phyloP scores from a whole-genome alignment of 2,888 invertebrate genomes.

The Timandra comae region DNA sequence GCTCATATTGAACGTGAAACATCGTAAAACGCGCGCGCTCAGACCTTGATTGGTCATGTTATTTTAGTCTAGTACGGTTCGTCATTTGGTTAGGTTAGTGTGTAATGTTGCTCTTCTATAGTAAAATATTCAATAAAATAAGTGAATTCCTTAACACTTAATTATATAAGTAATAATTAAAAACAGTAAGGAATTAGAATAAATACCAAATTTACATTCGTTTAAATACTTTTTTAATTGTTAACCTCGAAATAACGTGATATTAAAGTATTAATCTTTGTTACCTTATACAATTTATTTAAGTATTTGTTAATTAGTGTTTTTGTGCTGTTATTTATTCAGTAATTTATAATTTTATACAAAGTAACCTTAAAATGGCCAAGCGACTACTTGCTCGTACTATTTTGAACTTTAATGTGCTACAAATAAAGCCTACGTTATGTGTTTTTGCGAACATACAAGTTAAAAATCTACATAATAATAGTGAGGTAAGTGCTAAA shows the following conservation, averaged over 20 bases:
- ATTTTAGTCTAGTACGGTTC: constrained; percentile 20
- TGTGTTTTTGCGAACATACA: constrained; percentile 15
- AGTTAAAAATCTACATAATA: too few species aligned
- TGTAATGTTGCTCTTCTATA: constrained; percentile 7
- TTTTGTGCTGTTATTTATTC: neutral
- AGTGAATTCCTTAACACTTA: too few species aligned
- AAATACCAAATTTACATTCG: too few species aligned
- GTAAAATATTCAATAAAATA: constrained; percentile 1
- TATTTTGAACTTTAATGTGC: constrained; percentile 28
- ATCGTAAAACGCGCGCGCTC: too few species aligned
- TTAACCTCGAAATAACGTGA: neutral
- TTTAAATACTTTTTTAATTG: constrained; percentile 1
- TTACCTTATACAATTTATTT: neutral
- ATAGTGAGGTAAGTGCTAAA: too few species aligned
- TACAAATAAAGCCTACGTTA: constrained; percentile 19
- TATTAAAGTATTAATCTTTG: too few species aligned
- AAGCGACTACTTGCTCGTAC: constrained; percentile 32
- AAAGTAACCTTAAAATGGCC: constrained; percentile 29
- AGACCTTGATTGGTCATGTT: too few species aligned
- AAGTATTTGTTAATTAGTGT: too few species aligned
- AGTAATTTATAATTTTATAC: constrained; percentile 3
- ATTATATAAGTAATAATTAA: too few species aligned
- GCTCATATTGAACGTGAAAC: too few species aligned
- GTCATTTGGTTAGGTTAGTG: constrained; percentile 19
- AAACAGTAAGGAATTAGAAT: too few species aligned